phyloP scores from a whole-genome alignment of 2,797 vertebrate species.

The Falco rusticolus region DNA sequence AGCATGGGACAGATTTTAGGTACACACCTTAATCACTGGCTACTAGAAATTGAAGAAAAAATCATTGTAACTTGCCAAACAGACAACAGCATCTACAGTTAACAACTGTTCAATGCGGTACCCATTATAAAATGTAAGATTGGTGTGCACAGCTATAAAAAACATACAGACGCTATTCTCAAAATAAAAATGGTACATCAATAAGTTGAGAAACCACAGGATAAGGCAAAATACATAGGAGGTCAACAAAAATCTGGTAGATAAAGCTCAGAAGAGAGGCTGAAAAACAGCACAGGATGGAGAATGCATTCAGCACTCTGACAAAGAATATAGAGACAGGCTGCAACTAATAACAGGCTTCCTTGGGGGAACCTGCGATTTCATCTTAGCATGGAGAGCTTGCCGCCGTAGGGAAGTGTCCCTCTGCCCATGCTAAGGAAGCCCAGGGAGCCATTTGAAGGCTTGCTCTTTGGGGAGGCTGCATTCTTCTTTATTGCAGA shows the following conservation, averaged over 20 bases:
- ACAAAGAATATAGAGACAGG: background rate
- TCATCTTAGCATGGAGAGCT: background rate
- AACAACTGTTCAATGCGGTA: slow-evolving; percentile 3
- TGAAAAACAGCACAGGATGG: background rate
- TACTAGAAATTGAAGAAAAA: slow-evolving; percentile 6
- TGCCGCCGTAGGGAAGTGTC: background rate
- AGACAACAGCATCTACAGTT: slow-evolving; percentile 15
- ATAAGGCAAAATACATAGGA: slow-evolving; percentile 44
- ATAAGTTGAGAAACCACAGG: slow-evolving; percentile 47
- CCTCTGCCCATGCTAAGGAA: background rate
- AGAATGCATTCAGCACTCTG: slow-evolving; percentile 24
- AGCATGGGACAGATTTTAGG: slow-evolving; percentile 3
- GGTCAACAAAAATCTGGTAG: slow-evolving; percentile 45
- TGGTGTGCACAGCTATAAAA: slow-evolving; percentile 32
- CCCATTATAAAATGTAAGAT: slow-evolving; percentile 19
- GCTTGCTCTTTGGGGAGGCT: background rate
- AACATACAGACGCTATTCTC: slow-evolving; percentile 13
- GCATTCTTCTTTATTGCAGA: background rate
- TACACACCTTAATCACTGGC: background rate
- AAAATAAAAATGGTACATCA: slow-evolving; percentile 34
- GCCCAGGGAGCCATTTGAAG: background rate
- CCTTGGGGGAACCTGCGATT: background rate
- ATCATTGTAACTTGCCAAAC: background rate
- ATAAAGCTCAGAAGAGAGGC: slow-evolving; percentile 38
- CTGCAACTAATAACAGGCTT: background rate